phyloP scores from a whole-genome alignment of 2,888 invertebrate genomes.

The Selenia dentaria region DNA sequence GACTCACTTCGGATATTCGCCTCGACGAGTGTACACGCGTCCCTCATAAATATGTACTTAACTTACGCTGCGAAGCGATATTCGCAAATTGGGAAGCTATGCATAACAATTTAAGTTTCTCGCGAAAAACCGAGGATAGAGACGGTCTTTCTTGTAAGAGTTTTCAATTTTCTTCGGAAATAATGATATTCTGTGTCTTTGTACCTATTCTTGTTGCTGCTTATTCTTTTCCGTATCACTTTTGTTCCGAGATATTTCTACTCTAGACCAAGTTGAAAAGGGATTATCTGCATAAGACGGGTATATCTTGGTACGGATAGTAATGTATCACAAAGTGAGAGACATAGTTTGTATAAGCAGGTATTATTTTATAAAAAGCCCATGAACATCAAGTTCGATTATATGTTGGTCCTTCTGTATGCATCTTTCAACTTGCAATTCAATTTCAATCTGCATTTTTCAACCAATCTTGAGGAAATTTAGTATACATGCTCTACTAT shows the following conservation, averaged over 20 bases:
- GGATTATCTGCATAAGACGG: conserved; percentile 1
- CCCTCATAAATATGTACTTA: conserved; percentile 58
- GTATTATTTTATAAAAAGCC: no score
- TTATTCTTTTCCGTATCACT: conserved; percentile 11
- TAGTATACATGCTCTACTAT: no score
- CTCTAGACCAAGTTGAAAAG: conserved; percentile 1
- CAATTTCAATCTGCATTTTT: no score
- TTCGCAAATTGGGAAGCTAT: conserved; percentile 50
- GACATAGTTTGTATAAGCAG: no score
- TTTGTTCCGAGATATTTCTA: conserved; percentile 12
- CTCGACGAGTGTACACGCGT: conserved; percentile 36
- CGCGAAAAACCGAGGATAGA: conserved; percentile 14
- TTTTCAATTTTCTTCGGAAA: conserved; percentile 24
- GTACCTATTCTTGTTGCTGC: conserved; percentile 8
- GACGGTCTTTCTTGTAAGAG: conserved; percentile 12
- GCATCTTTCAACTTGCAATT: no score
- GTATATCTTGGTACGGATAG: no score
- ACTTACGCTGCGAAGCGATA: conserved; percentile 40
- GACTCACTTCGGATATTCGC: conserved; percentile 42
- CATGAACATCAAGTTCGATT: no score
- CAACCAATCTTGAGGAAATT: no score
- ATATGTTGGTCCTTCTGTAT: no score
- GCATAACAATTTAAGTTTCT: conserved; percentile 43
- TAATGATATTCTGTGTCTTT: conserved; percentile 21
- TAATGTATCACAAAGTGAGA: no score